Percentiles rank a stretch among this genome's conserved stretches.
Evolutionary conservation across 23 tunicate species (phyloP).

Genomic region (Styela clava): DNA sequence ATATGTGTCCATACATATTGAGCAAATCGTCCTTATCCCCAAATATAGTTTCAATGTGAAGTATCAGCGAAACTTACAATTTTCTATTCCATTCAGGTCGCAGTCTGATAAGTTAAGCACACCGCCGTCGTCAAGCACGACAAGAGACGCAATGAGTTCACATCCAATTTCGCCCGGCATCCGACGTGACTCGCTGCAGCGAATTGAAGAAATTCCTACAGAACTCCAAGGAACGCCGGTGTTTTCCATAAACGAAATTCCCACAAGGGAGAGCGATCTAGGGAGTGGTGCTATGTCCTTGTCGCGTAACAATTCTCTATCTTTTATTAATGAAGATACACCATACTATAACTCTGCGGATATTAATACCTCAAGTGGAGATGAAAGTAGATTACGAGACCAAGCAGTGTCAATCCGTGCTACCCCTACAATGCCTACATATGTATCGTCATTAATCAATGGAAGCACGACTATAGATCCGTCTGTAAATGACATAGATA

Average conservation of each 20-base stretch:
- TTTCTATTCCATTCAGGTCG: background rate
- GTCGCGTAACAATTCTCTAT: background rate
- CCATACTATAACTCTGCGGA: background rate
- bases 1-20: too few relatives aligned
- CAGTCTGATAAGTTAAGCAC: constrained; percentile 15
- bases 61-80: background rate
- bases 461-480: background rate
- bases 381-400: background rate
- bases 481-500: background rate
- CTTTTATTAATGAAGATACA: background rate
- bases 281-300: background rate
- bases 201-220: constrained; percentile 27
- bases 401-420: background rate
- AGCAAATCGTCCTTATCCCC: background rate
- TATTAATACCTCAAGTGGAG: background rate
- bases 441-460: background rate
- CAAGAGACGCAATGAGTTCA: background rate
- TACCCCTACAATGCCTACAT: background rate
- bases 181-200: constrained; percentile 21
- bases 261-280: background rate
- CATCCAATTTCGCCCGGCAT: background rate
- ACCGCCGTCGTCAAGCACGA: constrained; percentile 4
- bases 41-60: background rate
- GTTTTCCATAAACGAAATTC: background rate
- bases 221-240: constrained; percentile 9